Percentiles rank a stretch among this genome's conserved stretches.
phyloP scores from a whole-genome alignment of 2,113 vertebrate genomes.

The Callocephalon fimbriatum region DNA sequence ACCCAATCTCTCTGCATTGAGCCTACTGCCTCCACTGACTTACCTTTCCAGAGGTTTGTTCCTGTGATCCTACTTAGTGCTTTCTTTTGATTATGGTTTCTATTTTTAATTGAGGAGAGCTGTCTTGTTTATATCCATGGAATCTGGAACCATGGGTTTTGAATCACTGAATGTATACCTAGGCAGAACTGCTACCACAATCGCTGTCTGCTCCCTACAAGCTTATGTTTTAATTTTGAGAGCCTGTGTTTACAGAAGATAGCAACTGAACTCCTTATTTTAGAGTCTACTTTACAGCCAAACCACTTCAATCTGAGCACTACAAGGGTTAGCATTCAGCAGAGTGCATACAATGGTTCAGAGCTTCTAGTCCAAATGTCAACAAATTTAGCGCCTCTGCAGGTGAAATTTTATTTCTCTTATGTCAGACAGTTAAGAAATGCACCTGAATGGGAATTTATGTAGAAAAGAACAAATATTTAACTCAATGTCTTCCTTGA shows the following conservation, averaged over 20 bases:
- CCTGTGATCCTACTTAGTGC: background rate
- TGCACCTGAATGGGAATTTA: background rate
- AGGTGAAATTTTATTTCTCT: slow-evolving; percentile 57
- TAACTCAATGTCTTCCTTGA: background rate
- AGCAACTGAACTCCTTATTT: background rate
- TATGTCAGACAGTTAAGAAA: slow-evolving; percentile 5
- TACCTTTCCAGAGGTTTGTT: background rate
- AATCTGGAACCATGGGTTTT: background rate
- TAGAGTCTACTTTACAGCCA: background rate
- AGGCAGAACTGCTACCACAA: background rate
- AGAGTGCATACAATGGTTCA: background rate
- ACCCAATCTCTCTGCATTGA: fast-evolving
- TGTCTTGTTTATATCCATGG: background rate
- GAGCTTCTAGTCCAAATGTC: background rate
- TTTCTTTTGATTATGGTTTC: background rate
- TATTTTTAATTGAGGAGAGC: background rate
- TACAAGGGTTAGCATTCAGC: background rate
- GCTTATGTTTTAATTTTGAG: background rate
- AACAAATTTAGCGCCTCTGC: slow-evolving; percentile 13
- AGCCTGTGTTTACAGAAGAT: background rate
- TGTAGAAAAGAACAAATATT: background rate
- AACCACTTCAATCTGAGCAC: background rate
- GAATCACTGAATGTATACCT: background rate
- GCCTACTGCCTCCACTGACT: background rate
- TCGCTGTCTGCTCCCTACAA: background rate